These are phyloP conservation scores for Tetheella fluctuosa DNA, from an alignment of 2,888 invertebrate species.

Conservation along the genomic window DNA sequence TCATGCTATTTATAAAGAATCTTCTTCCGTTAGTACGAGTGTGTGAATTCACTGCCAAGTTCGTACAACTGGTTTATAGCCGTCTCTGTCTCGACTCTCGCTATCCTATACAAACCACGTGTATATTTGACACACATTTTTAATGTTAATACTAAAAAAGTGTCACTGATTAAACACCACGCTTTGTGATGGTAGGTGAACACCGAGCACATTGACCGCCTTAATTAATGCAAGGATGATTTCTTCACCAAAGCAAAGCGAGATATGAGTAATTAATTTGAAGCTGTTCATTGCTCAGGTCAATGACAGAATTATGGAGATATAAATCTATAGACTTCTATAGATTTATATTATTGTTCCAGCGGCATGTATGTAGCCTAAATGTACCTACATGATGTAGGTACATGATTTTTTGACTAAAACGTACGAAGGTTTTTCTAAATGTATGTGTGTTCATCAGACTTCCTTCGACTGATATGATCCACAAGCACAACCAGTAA, in stretches of 20 bases:
- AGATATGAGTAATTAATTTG: constrained; percentile 72
- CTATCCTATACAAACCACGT: constrained; percentile 56
- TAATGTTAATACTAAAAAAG: constrained; percentile 23
- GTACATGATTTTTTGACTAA: too few relatives aligned
- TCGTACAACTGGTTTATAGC: constrained; percentile 73
- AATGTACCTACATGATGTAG: too few relatives aligned
- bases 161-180: constrained; percentile 34
- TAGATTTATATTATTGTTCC: constrained; percentile 12
- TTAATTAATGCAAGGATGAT: constrained; percentile 45
- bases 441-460: too few relatives aligned
- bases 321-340: constrained; percentile 32
- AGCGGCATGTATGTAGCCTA: not conserved
- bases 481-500: too few relatives aligned
- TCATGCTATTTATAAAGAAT: constrained; percentile 27
- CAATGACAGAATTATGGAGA: constrained; percentile 62
- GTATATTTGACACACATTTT: constrained; percentile 60
- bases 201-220: constrained; percentile 40
- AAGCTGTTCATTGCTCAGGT: constrained; percentile 56
- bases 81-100: constrained; percentile 54
- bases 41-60: constrained; percentile 76
- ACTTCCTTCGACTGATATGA: too few relatives aligned
- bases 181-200: constrained; percentile 25
- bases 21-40: constrained; percentile 20
- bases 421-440: too few relatives aligned
- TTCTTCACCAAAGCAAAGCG: constrained; percentile 45